Evolutionary conservation across 2,797 vertebrate species (phyloP), one percentile per base, ranked within the genome.

Genomic region (Sternotherus odoratus): DNA sequence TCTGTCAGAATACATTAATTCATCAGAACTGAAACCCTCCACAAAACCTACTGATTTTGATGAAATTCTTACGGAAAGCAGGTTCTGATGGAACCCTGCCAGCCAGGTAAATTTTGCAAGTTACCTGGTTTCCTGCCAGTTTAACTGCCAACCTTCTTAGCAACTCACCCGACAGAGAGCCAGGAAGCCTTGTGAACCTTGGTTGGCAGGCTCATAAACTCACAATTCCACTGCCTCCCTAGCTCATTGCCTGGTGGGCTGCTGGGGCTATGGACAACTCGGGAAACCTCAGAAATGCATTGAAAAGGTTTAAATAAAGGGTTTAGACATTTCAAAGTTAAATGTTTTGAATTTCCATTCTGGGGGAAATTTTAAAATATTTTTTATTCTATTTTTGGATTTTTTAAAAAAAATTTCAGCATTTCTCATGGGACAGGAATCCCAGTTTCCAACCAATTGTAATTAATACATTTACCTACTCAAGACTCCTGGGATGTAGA

Each of bases 31-130:
- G 15, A 82, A 91, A 11, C 0, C 56, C 85, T 91, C 85, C 49
- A 0, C 88, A 33, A n/a, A 80, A 36, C 0, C 0, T 69, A 24
- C 84, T 88, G 53, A 78, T 2, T 49, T 3, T 1, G 0, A 4
- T 24, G 3, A 13, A 87, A 94, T 2, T 49, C 3, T 1, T 0
- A 4, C 21, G 3, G 16, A 87, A 94, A 91, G 1, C 1, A 53
- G 9, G 11, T 74, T 23, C 69, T 74, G 36, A 46, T 46, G 11
- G 12, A 43, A 74, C 69, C 23, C 5, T 57, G 74, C 91, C 28
- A 48, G 6, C 23, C 87, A 89, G 46, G 66, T 79, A 54, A 13
- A 36, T 5, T 83, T 54, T n/a, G 54, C 9, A 82, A 83, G 5
- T 36, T 74, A 8, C n/a, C 6, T 4, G 74, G 13, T 53, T 78